These are phyloP conservation scores for Stegodyphus mimosarum DNA, from an alignment of 1,140 invertebrate species.

Conservation along the genomic window DNA sequence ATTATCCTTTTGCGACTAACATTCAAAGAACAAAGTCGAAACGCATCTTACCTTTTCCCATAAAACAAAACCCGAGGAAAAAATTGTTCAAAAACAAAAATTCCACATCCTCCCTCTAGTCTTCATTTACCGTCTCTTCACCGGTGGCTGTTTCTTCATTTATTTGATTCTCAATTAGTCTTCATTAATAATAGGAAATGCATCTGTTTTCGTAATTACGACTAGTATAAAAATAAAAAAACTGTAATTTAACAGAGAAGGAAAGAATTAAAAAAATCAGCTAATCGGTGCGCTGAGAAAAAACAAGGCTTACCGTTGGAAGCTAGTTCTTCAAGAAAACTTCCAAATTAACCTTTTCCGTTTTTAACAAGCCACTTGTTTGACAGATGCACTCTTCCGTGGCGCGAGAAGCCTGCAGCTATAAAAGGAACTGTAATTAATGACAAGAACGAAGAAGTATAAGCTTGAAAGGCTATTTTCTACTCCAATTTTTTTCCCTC, in stretches of 20 bases:
- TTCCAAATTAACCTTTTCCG: slow-evolving; percentile 59
- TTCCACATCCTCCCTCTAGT: neutral
- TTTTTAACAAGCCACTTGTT: slow-evolving; percentile 61
- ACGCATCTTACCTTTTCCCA: neutral
- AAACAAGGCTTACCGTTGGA: slow-evolving; percentile 20
- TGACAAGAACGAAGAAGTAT: neutral
- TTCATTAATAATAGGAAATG: slow-evolving; percentile 61
- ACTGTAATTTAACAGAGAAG: neutral
- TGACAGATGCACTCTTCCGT: slow-evolving; percentile 46
- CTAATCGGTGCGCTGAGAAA: slow-evolving; percentile 28
- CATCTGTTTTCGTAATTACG: slow-evolving; percentile 61
- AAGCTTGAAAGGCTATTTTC: slow-evolving; percentile 41
- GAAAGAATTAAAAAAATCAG: neutral
- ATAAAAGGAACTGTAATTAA: slow-evolving; percentile 17
- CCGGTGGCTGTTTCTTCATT: slow-evolving; percentile 50
- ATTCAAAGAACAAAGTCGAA: neutral
- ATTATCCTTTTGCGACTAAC: neutral
- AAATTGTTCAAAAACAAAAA: neutral
- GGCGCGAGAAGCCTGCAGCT: neutral
- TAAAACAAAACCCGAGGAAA: neutral
- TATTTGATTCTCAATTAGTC: slow-evolving; percentile 61
- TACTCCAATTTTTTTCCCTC: neutral
- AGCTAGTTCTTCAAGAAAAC: slow-evolving; percentile 42
- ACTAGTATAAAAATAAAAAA: slow-evolving; percentile 35
- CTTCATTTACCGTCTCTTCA: slow-evolving; percentile 28